Base-by-base conservation (phyloP, 1,140 invertebrate genomes). In the Aleiodes sp. region DNA sequence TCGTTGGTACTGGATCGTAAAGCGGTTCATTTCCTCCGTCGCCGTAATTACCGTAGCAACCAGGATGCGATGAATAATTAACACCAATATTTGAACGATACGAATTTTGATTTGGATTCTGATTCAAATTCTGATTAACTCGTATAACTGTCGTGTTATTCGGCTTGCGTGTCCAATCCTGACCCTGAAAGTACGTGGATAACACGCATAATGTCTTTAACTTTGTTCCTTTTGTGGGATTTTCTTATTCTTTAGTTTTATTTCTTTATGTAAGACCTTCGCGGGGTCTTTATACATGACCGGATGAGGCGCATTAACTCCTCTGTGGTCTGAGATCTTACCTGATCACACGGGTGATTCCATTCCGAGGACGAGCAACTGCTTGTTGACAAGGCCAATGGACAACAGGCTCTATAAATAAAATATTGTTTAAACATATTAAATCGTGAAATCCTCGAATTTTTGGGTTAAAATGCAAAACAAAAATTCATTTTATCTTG, bases 61-160 rank as follows among this genome's bases (percentile, higher is more conserved):
- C 75, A 62, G 72, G 68, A 71, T 75, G 73, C n/a, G 56, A 46
- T 37, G 66, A 56, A 64, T 66, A 70, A 21, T 62, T 66, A 52
- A 52, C 35, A 52, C 69, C 7, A 68, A 24, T 29, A 63, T 73
- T 70, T 60, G 71, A 21, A 28, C 74, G 74, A 72, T 79, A 76
- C 69, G 75, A 72, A 65, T 78, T 77, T 33, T 70, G 71, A 39
- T 64, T 75, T 14, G 76, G 74, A 16, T 78, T 78, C 69, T 61
- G 71, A 57, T 66, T 73, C 29, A 46, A 31, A 57, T 73, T 70
- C 29, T 83, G 84, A 76, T 82, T 85, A 61, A 86, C 83, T 70
- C 82, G 79, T 60, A 86, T 86, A 24, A 86, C 80, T 4, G 84
- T 86, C 4, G 84, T 86, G 60, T 86, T 86, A 68, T 86, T 86